Evolutionary conservation across 1,140 invertebrate genomes (phyloP), one percentile per base, ranked within the genome.

Genomic region (Anastatus disparis): DNA sequence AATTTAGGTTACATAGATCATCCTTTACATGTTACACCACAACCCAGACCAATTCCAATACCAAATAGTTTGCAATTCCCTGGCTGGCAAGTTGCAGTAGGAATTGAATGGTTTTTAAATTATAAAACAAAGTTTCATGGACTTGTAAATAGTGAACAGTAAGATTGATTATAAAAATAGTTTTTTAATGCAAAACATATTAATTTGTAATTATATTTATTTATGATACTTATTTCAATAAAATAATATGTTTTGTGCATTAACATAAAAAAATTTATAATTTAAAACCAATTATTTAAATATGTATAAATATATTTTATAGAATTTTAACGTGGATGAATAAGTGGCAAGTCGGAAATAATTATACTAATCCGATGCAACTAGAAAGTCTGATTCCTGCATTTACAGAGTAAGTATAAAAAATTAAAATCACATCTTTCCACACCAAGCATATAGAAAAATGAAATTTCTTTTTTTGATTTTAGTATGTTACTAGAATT

Each of bases 251-350:
- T 29, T 29, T 55, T 55, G n/a, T 50, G 46, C 6, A 50, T 50
- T 26, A 50, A n/a, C 35, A n/a, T n/a, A n/a, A n/a, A n/a, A 38
- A 8, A 13, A 48, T 48, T 48, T 52, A n/a, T n/a, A n/a, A n/a
- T n/a, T n/a, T n/a, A n/a, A n/a, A 24, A 38, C 2, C 40, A 10
- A 20, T 1, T 58, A 53, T 59, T 15, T 42, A 44, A 15, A 55
- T 31, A 66, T 20, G 12, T 46, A 62, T 70, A 52, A 61, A 74
- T 69, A 62, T 65, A 69, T 59, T 75, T 87, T 84, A 40, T 17
- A 92, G 91, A 77, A 87, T 91, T 58, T 80, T 86, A 72, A 90
- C 90, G 0, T 92, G 91, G 91, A 82, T 92, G 79, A 92, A 92
- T 81, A 85, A 87, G 6, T 92, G 90, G 90, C 91, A 92, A 81